These are phyloP conservation scores for Drosophila barbarae DNA, from an alignment of 2,888 invertebrate genomes.

Conservation along the genomic window DNA sequence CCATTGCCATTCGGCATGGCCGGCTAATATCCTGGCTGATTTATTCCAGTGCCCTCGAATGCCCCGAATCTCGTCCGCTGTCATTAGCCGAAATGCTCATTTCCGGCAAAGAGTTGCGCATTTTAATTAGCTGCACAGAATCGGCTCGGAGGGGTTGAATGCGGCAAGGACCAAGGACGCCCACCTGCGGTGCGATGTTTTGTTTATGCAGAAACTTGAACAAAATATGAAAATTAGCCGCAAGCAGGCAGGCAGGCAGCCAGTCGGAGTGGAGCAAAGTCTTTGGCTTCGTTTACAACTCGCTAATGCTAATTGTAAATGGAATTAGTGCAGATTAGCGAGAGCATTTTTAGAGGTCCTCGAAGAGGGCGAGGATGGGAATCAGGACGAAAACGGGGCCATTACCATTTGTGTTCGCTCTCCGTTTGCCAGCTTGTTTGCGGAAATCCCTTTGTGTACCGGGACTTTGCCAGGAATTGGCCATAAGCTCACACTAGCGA, in stretches of 20 bases:
- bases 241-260: constrained; percentile 36
- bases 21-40: constrained; percentile 34
- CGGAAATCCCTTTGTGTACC: constrained; percentile 46
- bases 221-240: constrained; percentile 65
- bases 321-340: constrained; percentile 71
- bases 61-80: constrained; percentile 45
- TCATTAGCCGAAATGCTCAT: constrained; percentile 71
- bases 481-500: constrained; percentile 9
- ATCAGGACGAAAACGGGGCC: constrained; percentile 18
- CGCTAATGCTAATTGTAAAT: constrained; percentile 72
- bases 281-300: constrained; percentile 57
- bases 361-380: constrained; percentile 5
- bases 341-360: constrained; percentile 41
- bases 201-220: constrained; percentile 59
- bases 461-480: constrained; percentile 9
- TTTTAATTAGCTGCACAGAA: constrained; percentile 66
- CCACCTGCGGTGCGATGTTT: constrained; percentile 59
- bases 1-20: background rate
- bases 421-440: constrained; percentile 49
- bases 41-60: constrained; percentile 40
- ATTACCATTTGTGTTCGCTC: constrained; percentile 50
- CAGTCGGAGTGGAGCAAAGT: constrained; percentile 25
- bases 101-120: constrained; percentile 71
- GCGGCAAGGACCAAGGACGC: constrained; percentile 11
- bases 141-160: constrained; percentile 2